phyloP scores from a whole-genome alignment of 2,888 invertebrate genomes.

The Pharmacophagus antenor region DNA sequence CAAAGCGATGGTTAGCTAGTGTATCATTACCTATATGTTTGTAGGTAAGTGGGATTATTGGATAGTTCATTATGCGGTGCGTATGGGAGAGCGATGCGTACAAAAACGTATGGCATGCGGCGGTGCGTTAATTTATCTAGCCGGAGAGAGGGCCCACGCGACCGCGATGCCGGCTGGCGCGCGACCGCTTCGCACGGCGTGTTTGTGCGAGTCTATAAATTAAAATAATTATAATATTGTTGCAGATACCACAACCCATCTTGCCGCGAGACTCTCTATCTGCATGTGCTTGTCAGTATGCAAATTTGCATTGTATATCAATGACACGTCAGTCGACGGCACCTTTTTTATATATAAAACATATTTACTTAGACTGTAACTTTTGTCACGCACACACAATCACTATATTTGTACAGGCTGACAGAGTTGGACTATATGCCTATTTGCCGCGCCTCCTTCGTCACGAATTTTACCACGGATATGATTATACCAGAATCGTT shows the following conservation, averaged over 20 bases:
- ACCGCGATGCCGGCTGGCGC: constrained; percentile 66
- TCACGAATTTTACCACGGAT: not conserved
- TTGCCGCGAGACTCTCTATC: no score
- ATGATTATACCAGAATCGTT: not conserved
- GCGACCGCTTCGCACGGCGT: constrained; percentile 45
- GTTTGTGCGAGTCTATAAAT: constrained; percentile 16
- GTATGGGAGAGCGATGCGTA: constrained; percentile 39
- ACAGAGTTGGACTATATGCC: no score
- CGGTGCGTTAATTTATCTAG: constrained; percentile 57
- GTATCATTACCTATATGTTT: constrained; percentile 15
- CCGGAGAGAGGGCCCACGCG: constrained; percentile 40
- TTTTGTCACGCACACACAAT: no score
- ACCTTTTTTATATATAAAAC: no score
- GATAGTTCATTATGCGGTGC: constrained; percentile 26
- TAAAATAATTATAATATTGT: constrained; percentile 22
- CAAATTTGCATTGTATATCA: no score
- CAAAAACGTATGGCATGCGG: constrained; percentile 52
- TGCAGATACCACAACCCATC: no score
- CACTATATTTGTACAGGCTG: no score
- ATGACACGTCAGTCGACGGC: no score
- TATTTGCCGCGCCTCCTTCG: constrained; percentile 1
- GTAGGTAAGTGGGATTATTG: constrained; percentile 30
- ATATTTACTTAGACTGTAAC: no score
- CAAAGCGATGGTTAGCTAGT: constrained; percentile 7
- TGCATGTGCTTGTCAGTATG: no score